phyloP scores from a whole-genome alignment of 2,888 invertebrate genomes.

The Endotricha flammealis region DNA sequence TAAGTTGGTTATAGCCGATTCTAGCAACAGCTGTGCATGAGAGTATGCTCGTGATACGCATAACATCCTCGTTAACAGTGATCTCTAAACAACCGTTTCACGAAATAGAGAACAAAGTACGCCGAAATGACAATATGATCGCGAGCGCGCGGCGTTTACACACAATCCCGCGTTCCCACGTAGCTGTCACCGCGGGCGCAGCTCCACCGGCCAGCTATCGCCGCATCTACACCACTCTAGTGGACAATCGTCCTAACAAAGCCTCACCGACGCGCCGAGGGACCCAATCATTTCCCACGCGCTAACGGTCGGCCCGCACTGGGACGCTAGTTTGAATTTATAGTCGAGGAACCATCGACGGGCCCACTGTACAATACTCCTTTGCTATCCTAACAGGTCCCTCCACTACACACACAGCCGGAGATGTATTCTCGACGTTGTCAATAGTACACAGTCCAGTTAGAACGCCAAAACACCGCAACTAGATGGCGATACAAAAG shows the following conservation, averaged over 20 bases:
- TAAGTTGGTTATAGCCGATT: too few species aligned
- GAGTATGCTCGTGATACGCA: not conserved
- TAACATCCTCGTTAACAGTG: not conserved
- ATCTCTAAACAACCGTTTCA: not conserved
- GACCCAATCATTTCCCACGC: conserved; percentile 75
- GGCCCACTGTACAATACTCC: conserved; percentile 50
- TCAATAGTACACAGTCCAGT: conserved; percentile 33
- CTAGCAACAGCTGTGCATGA: too few species aligned
- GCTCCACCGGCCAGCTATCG: conserved; percentile 57
- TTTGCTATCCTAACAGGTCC: conserved; percentile 34
- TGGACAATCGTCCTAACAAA: conserved; percentile 78
- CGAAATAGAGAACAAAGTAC: conserved; percentile 6
- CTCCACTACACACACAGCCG: conserved; percentile 38
- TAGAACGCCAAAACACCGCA: conserved; percentile 46
- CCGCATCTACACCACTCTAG: conserved; percentile 69
- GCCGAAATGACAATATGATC: conserved; percentile 43
- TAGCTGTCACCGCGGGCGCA: conserved; percentile 66
- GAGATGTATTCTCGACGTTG: conserved; percentile 50
- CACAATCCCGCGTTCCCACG: conserved; percentile 70
- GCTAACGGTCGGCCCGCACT: conserved; percentile 69
- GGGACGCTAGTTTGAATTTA: conserved; percentile 67
- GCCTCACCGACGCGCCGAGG: conserved; percentile 53
- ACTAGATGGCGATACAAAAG: conserved; percentile 70
- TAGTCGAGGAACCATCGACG: conserved; percentile 54
- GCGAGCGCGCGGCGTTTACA: conserved; percentile 52